Evolutionary conservation across 2,888 invertebrate genomes (phyloP).

Genomic region (Eupithecia inturbata): DNA sequence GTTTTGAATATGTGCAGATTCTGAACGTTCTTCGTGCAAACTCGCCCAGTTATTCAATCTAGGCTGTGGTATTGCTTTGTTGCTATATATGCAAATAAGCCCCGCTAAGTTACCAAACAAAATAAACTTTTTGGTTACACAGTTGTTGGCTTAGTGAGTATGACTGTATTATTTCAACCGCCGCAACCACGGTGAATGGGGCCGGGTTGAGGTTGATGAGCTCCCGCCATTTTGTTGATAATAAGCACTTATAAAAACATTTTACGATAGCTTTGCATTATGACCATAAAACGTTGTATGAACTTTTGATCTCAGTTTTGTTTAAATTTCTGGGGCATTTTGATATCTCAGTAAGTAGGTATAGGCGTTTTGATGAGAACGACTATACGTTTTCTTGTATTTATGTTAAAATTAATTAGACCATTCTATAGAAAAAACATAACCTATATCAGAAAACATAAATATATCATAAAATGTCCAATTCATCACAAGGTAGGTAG

Average conservation of each 20-base stretch:
- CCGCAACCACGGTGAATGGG: slow-evolving; percentile 40
- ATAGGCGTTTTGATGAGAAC: not conserved
- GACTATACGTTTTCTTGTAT: too few species aligned
- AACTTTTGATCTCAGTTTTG: not conserved
- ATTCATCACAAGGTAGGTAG: not conserved
- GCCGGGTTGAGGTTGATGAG: slow-evolving; percentile 45
- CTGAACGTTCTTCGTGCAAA: too few species aligned
- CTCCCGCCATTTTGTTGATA: slow-evolving; percentile 29
- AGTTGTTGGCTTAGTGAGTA: slow-evolving; percentile 56
- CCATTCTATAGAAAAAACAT: too few species aligned
- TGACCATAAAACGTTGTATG: slow-evolving; percentile 1
- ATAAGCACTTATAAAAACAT: slow-evolving; percentile 33
- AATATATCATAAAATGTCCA: not conserved
- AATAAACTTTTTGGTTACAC: slow-evolving; percentile 71
- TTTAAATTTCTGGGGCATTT: not conserved
- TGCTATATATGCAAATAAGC: slow-evolving; percentile 78
- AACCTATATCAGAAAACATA: not conserved
- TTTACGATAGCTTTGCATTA: slow-evolving; percentile 7
- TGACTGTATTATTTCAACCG: slow-evolving; percentile 54
- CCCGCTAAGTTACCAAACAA: slow-evolving; percentile 71
- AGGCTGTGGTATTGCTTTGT: slow-evolving; percentile 48
- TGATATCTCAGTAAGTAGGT: not conserved
- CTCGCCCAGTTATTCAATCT: not conserved
- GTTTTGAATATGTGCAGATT: too few species aligned
- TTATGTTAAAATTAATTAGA: not conserved